phyloP scores from a whole-genome alignment of 2,888 invertebrate genomes.

The Lordiphosa andalusiaca region DNA sequence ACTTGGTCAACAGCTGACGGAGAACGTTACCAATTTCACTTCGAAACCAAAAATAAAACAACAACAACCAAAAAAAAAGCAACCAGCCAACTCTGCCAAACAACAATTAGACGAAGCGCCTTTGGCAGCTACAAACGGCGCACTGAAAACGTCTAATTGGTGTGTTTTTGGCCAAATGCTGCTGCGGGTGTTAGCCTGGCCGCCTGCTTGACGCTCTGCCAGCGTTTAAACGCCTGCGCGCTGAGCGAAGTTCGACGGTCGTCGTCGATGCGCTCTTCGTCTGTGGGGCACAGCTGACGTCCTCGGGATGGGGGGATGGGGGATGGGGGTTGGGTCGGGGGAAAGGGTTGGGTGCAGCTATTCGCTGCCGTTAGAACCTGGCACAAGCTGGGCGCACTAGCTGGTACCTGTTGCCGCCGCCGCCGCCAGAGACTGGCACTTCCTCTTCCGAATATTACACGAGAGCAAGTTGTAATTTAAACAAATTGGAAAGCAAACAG shows the following conservation, averaged over 20 bases:
- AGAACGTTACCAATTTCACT: too few relatives aligned
- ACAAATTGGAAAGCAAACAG: neutral
- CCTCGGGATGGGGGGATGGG: conserved; percentile 1
- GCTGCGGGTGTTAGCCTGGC: conserved; percentile 29
- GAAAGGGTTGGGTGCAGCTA: too few relatives aligned
- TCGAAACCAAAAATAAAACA: neutral
- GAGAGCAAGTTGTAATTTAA: too few relatives aligned
- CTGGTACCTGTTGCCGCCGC: conserved; percentile 5
- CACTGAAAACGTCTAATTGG: conserved; percentile 42
- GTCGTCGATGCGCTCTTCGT: conserved; percentile 2
- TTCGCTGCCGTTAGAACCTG: too few relatives aligned
- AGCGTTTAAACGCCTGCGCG: conserved; percentile 29
- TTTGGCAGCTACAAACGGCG: conserved; percentile 62
- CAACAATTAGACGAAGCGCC: conserved; percentile 49
- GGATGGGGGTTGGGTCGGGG: too few relatives aligned
- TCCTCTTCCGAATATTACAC: conserved; percentile 8
- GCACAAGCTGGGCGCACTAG: too few relatives aligned
- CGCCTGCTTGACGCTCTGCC: conserved; percentile 15
- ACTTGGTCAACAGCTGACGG: neutral
- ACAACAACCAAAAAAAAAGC: neutral
- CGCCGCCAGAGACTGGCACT: neutral
- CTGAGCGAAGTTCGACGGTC: conserved; percentile 12
- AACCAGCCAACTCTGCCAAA: neutral
- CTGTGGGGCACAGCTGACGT: conserved; percentile 25
- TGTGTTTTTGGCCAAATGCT: conserved; percentile 39